Evolutionary conservation across 2,888 invertebrate species (phyloP).

Genomic region (Drosophila mettleri): DNA sequence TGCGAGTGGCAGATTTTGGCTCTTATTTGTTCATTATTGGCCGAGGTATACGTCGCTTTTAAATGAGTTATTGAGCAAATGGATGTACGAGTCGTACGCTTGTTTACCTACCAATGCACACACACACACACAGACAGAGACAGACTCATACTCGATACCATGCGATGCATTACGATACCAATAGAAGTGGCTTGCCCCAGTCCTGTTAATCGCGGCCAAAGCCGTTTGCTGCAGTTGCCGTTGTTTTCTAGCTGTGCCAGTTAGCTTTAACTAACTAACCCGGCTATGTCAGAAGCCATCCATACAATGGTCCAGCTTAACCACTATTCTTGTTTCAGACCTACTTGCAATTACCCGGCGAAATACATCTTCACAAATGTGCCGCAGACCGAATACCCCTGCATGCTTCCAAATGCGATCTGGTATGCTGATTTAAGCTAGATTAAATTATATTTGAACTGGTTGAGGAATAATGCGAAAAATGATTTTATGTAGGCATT

Average conservation of each 20-base stretch:
- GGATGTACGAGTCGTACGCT: constrained; percentile 52
- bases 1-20: constrained; percentile 68
- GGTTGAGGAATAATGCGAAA: no score
- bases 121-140: constrained; percentile 36
- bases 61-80: constrained; percentile 76
- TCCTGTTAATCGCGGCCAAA: constrained; percentile 37
- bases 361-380: neutral
- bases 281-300: constrained; percentile 25
- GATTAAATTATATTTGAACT: neutral
- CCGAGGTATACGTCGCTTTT: constrained; percentile 69
- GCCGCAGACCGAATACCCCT: neutral
- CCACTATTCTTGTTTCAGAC: constrained; percentile 8
- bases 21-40: constrained; percentile 78
- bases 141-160: constrained; percentile 8
- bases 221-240: constrained; percentile 32
- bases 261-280: constrained; percentile 47
- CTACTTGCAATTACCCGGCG: constrained; percentile 16
- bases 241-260: constrained; percentile 57
- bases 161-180: constrained; percentile 27
- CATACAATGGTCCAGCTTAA: constrained; percentile 17
- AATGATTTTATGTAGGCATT: constrained; percentile 25
- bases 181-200: constrained; percentile 26
- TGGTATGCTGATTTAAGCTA: neutral
- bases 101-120: constrained; percentile 54
- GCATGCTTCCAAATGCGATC: neutral